These are phyloP conservation scores for Atethmia centrago DNA, from an alignment of 2,888 invertebrate species.

Conservation along the genomic window DNA sequence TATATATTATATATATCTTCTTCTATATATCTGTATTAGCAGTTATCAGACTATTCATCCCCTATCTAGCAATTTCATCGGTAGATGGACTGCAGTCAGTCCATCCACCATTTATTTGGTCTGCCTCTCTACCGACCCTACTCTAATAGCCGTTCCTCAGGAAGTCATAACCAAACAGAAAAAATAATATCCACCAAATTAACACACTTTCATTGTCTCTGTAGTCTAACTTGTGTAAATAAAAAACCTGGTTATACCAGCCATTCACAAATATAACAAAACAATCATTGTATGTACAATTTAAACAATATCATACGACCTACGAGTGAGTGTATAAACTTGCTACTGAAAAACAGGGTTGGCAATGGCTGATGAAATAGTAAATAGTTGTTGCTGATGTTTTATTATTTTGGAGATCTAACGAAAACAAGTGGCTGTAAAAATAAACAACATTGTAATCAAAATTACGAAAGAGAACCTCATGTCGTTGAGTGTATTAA, in stretches of 20 bases:
- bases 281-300: conserved; percentile 30
- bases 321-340: conserved; percentile 44
- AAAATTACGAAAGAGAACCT: not conserved
- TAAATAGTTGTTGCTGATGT: not conserved
- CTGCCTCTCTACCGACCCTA: not conserved
- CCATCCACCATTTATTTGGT: not conserved
- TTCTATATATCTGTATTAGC: not conserved
- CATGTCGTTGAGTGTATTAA: not conserved
- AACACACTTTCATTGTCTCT: conserved; percentile 14
- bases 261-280: conserved; percentile 24
- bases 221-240: conserved; percentile 35
- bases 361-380: not conserved
- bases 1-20: not conserved
- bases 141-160: too few species aligned
- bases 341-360: conserved; percentile 43
- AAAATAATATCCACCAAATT: not conserved
- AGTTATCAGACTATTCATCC: not conserved
- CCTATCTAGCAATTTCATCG: not conserved
- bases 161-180: not conserved
- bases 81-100: not conserved
- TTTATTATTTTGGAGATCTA: not conserved
- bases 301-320: conserved; percentile 55
- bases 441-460: not conserved
- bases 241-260: conserved; percentile 32
- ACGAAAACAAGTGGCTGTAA: not conserved